Base-by-base conservation (phyloP, 2,888 invertebrate species). In the Latrodectus hesperus region DNA sequence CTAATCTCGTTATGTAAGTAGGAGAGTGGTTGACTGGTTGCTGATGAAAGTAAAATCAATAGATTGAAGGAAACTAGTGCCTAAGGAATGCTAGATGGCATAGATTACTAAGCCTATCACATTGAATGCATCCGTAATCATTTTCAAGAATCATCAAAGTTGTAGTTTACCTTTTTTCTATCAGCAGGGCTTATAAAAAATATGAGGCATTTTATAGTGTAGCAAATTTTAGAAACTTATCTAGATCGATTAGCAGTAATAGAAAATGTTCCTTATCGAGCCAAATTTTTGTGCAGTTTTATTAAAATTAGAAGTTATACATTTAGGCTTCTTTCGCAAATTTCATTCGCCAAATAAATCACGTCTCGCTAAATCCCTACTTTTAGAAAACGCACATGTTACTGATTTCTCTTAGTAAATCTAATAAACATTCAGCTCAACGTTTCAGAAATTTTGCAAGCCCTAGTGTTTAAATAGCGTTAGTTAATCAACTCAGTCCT, bases 1-100 rank as follows among this genome's bases (percentile, higher is more conserved):
- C 78, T 84, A 78, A 84, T 65, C 51, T 73, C 49, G 53, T 76
- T 84, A 70, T 38, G 38, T 17, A 64, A 78, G 71, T 55, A 84
- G 84, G 84, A 84, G 84, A 84, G 84, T 84, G 84, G 84, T 84
- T 78, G 72, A 84, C 78, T 84, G 84, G 84, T 84, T 84, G 78
- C 84, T 84, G 65, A 65, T 77, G 84, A 38, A 73, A 78, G 78
- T 65, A 52, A 53, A 17, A 71, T 64, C 38, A 52, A 68, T 71
- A 78, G 84, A 53, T 11, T 53, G 49, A 52, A 74, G 16, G 73
- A 64, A 73, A 78, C 70, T 84, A 84, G 84, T 84, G 84, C 84
- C 84, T 84, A 77, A 68, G 67, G 73, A 73, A 84, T 49, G 78
- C 17, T 77, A 84, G 77, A 77, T 60, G 65, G 71, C 52, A 60